phyloP scores from a whole-genome alignment of 1,140 invertebrate species.

The Caenorhabditis latens region DNA sequence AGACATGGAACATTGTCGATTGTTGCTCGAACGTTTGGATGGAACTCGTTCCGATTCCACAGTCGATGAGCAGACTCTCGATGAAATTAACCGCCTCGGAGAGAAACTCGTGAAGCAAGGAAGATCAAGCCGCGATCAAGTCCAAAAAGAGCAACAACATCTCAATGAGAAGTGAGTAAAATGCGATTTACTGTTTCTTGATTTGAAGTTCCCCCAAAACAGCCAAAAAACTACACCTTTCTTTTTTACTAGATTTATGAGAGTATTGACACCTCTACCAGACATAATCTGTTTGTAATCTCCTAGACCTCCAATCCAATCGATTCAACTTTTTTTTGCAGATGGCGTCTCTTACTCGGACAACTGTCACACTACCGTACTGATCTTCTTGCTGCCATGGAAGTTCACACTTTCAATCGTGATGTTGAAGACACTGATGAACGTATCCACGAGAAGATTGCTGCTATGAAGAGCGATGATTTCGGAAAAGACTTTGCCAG shows the following conservation, averaged over 20 bases:
- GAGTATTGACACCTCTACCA: neutral
- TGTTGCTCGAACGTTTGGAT: slow-evolving; percentile 82
- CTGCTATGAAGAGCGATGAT: slow-evolving; percentile 85
- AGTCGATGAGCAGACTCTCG: slow-evolving; percentile 91
- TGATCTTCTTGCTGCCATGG: slow-evolving; percentile 89
- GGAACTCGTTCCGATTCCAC: slow-evolving; percentile 86
- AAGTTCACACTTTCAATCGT: slow-evolving; percentile 94
- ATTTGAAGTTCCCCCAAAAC: neutral
- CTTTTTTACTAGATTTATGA: no score
- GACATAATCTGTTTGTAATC: slow-evolving; percentile 29
- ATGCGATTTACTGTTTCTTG: neutral
- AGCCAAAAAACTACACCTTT: no score
- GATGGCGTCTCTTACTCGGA: slow-evolving; percentile 89
- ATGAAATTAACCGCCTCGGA: slow-evolving; percentile 87
- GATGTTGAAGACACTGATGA: slow-evolving; percentile 93
- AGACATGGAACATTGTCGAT: slow-evolving; percentile 88
- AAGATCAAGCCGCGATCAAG: slow-evolving; percentile 83
- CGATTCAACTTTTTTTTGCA: slow-evolving; percentile 69
- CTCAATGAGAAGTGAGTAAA: slow-evolving; percentile 84
- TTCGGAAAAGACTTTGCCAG: slow-evolving; percentile 85
- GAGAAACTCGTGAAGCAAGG: slow-evolving; percentile 92
- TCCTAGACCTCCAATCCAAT: neutral
- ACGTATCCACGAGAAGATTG: slow-evolving; percentile 85
- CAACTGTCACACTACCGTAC: slow-evolving; percentile 87
- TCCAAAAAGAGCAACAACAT: slow-evolving; percentile 85